Base-by-base conservation (phyloP, 2,113 vertebrate species). In the Xenopus borealis region DNA sequence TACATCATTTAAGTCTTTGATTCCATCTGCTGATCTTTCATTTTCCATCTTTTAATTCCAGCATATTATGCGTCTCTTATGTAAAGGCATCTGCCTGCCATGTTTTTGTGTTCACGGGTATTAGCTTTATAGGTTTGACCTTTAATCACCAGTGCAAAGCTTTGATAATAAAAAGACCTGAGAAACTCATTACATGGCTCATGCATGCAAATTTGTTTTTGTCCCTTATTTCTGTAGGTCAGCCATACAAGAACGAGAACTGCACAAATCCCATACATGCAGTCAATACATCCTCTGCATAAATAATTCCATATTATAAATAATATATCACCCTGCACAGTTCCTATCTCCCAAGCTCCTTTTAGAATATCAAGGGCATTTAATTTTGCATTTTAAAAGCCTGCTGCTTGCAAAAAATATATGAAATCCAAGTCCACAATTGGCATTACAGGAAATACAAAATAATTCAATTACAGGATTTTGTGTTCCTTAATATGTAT, bases 141-240 rank as follows among this genome's bases (percentile, higher is more conserved):
- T 77, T 77, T 77, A 11, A 70, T 70, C 40, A 69, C 74, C 67
- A n/a, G 16, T 57, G 53, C 59, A 40, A 40, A 64, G 59, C 74
- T 77, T 57, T 53, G 47, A 46, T 70, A 77, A 77, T 77, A 53
- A 59, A 57, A 69, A 63, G 74, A 64, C 68, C 46, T 62, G 27
- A n/a, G 17, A 76, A 77, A 50, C 66, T 70, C 67, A 77, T 77
- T 77, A 77, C 74, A 77, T 52, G 67, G 59, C 62, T 77, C 67
- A 45, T 57, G 66, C 58, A 70, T 77, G 74, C 74, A 63, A 57
- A 77, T 77, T 75, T 53, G 53, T 64, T 53, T 57, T 17, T 63
- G 45, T 64, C 47, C 58, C 18, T 53, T 62, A 63, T 53, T 63
- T 69, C 66, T 77, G 67, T 57, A 62, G 66, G 74, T 70, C 74